phyloP scores from a whole-genome alignment of 2,888 invertebrate species.

The Sylvicola fuscatus region DNA sequence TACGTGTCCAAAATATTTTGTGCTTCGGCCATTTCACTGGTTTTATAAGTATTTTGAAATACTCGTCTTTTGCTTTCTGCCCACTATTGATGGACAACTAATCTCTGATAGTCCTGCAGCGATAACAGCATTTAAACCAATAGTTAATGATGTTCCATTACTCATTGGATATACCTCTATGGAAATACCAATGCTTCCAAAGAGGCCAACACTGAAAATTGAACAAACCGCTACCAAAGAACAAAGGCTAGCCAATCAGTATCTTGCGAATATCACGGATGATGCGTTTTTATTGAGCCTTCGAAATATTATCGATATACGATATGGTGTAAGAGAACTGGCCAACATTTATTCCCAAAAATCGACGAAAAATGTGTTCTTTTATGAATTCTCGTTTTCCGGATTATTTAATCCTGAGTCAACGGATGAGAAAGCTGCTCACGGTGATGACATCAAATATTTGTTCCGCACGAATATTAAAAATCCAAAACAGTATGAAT shows the following conservation, averaged over 20 bases:
- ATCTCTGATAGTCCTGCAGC: slow-evolving; percentile 1
- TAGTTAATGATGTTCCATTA: slow-evolving; percentile 5
- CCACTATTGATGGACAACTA: slow-evolving; percentile 2
- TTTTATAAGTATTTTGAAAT: slow-evolving; percentile 3
- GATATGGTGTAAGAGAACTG: not conserved
- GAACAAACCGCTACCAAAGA: no score
- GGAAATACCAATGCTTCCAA: slow-evolving; percentile 1
- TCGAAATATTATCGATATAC: not conserved
- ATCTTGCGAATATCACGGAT: not conserved
- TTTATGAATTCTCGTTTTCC: slow-evolving; percentile 15
- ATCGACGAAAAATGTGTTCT: slow-evolving; percentile 12
- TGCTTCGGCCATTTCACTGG: no score
- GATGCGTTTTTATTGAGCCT: not conserved
- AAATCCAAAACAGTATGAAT: not conserved
- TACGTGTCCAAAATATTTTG: no score
- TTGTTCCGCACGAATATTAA: not conserved
- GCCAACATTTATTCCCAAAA: not conserved
- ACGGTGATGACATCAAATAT: slow-evolving; percentile 3
- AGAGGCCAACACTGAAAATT: no score
- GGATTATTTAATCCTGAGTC: slow-evolving; percentile 16
- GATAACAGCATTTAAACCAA: not conserved
- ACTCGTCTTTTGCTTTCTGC: slow-evolving; percentile 3
- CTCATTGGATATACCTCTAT: slow-evolving; percentile 6
- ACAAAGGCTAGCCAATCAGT: not conserved
- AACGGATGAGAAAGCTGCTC: slow-evolving; percentile 1